Conservation (phyloP, 2,797 vertebrate species). For the Carcharodon carcharias region DNA sequence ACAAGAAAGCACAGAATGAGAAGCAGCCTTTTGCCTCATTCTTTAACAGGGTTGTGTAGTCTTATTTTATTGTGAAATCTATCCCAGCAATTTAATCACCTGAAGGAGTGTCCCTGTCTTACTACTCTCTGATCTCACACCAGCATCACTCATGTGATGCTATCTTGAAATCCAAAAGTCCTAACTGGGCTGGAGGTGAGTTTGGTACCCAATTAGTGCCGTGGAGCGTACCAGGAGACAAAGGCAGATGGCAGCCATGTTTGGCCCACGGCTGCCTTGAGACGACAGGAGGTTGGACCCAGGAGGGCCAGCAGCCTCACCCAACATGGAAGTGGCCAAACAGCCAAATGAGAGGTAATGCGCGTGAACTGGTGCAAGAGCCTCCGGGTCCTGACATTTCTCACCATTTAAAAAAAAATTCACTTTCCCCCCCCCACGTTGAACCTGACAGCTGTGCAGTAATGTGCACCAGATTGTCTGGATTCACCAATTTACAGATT, state of each 20-base stretch:
- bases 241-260: too few species aligned
- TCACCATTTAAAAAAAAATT: not conserved
- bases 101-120: too few species aligned
- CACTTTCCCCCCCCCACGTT: not conserved
- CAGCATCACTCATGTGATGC: not conserved
- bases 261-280: too few species aligned
- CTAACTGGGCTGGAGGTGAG: too few species aligned
- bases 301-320: too few species aligned
- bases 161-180: not conserved
- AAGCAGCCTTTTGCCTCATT: not conserved
- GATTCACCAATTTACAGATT: not conserved
- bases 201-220: too few species aligned
- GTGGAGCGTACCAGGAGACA: too few species aligned
- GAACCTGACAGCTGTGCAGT: not conserved
- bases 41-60: not conserved
- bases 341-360: not conserved
- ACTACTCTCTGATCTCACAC: not conserved
- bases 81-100: not conserved
- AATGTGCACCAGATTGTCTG: not conserved
- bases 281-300: too few species aligned
- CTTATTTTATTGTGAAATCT: not conserved
- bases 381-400: not conserved
- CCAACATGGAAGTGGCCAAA: not conserved
- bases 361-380: not conserved
- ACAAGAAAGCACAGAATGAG: not conserved